phyloP scores from a whole-genome alignment of 2,888 invertebrate genomes.

The Lysandra bellargus region DNA sequence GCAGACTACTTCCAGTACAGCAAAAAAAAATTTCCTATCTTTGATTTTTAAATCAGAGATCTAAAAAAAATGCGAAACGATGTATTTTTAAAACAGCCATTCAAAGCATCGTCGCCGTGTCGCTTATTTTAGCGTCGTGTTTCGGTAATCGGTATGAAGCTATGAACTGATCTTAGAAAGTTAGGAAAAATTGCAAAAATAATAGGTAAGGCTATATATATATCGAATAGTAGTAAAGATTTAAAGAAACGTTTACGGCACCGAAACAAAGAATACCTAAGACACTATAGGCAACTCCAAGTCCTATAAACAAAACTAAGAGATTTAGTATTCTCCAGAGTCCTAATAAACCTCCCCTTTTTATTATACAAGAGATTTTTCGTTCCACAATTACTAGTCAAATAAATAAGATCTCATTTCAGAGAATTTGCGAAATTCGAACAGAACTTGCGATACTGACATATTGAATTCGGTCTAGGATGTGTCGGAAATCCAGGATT shows the following conservation, averaged over 20 bases:
- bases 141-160: too few relatives aligned
- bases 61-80: too few relatives aligned
- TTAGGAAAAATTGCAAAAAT: background rate
- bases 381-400: background rate
- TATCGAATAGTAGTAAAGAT: too few relatives aligned
- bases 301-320: background rate
- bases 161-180: too few relatives aligned
- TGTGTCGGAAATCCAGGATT: slow-evolving; percentile 9
- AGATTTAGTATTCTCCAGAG: background rate
- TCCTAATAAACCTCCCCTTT: slow-evolving; percentile 3
- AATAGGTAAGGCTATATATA: background rate
- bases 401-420: slow-evolving; percentile 12
- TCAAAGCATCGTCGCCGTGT: too few relatives aligned
- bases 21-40: too few relatives aligned
- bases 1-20: too few relatives aligned
- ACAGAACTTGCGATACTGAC: background rate
- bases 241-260: background rate
- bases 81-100: too few relatives aligned
- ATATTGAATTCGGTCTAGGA: slow-evolving; percentile 14
- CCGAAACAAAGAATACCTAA: background rate
- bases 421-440: background rate
- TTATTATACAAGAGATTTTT: slow-evolving; percentile 17
- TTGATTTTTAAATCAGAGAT: too few relatives aligned
- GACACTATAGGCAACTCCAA: background rate
- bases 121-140: too few relatives aligned